Percentiles rank a stretch among this genome's conserved stretches.
Conservation (phyloP, 2,113 vertebrate species). For the Progne subis region DNA sequence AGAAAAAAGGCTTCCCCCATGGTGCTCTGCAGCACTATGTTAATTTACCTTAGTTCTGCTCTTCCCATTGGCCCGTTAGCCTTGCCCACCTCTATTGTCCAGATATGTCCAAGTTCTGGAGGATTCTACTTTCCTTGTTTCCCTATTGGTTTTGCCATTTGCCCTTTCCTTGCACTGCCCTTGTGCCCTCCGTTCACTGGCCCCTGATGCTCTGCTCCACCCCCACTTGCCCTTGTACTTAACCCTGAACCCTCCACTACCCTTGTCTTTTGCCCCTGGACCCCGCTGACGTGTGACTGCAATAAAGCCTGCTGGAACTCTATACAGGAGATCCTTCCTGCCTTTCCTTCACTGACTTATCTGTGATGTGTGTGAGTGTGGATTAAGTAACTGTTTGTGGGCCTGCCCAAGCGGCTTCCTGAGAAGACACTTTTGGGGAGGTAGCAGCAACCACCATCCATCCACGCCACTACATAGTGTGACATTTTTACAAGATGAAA, state of each 20-base stretch:
- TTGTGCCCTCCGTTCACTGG: neutral
- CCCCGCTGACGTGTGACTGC: neutral
- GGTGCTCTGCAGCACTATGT: neutral
- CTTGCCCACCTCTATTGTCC: neutral
- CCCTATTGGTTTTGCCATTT: neutral
- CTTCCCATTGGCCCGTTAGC: neutral
- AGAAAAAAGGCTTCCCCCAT: neutral
- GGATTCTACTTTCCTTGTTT: neutral
- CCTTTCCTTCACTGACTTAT: neutral
- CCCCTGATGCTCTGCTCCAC: neutral
- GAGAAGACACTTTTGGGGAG: neutral
- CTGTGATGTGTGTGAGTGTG: neutral
- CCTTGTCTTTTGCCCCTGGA: neutral
- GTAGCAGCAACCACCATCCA: neutral
- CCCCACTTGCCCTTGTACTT: neutral
- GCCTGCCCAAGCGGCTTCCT: neutral
- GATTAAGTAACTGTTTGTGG: neutral
- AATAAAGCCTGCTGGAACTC: neutral
- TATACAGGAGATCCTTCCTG: neutral
- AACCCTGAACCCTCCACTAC: neutral
- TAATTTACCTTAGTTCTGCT: neutral
- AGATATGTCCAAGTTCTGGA: neutral
- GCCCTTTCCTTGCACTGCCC: neutral
- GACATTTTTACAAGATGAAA: neutral
- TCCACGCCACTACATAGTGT: neutral